Evolutionary conservation across 2,888 invertebrate species (phyloP).

Genomic region (Autographa gamma): DNA sequence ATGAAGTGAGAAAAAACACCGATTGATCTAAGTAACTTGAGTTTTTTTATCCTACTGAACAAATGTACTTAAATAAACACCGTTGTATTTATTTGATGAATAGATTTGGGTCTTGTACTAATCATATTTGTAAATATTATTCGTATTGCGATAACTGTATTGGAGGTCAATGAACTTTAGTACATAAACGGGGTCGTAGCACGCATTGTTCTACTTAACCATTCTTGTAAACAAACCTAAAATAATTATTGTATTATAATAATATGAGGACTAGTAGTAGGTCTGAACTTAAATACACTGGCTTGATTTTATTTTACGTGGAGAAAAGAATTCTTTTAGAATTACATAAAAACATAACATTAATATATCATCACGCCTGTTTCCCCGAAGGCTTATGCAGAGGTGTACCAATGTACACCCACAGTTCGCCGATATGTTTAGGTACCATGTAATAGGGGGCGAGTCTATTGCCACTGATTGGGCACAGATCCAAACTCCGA

Average conservation of each 20-base stretch:
- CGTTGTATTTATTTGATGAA: conserved; percentile 26
- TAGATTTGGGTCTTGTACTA: conserved; percentile 16
- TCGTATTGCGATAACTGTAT: conserved; percentile 37
- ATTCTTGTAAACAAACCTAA: background rate
- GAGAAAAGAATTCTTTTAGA: too few relatives aligned
- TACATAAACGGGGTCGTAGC: conserved; percentile 18
- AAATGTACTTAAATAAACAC: background rate
- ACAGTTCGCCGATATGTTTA: too few relatives aligned
- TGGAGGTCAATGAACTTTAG: conserved; percentile 32
- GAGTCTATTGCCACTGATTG: too few relatives aligned
- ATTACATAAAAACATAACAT: too few relatives aligned
- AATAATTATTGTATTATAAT: background rate
- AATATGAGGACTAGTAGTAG: background rate
- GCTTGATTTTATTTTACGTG: too few relatives aligned
- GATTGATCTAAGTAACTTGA: background rate
- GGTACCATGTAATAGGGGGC: too few relatives aligned
- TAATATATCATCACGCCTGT: too few relatives aligned
- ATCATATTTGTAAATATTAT: conserved; percentile 37
- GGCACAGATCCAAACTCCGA: too few relatives aligned
- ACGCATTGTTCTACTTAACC: conserved; percentile 14
- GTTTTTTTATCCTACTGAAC: background rate
- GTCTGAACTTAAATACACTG: too few relatives aligned
- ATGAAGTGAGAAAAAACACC: background rate
- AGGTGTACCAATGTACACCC: too few relatives aligned
- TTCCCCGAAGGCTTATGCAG: too few relatives aligned